Percentiles rank a stretch among this genome's conserved stretches.
phyloP scores from a whole-genome alignment of 2,113 vertebrate genomes.

The Calidris pygmaea region DNA sequence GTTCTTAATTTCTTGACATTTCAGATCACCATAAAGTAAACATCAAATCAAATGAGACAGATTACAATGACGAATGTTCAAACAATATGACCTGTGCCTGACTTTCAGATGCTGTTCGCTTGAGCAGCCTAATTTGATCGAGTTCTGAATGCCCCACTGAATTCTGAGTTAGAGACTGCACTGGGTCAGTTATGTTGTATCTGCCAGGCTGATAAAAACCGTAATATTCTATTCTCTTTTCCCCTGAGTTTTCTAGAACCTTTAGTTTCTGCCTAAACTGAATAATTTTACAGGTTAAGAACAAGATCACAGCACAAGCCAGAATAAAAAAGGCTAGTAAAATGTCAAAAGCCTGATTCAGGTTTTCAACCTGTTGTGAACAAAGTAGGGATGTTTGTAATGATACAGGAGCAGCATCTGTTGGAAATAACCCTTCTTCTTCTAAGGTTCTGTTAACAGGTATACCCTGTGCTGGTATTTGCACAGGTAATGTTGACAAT shows the following conservation, averaged over 20 bases:
- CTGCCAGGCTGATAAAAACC: conserved; percentile 80
- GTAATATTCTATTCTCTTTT: conserved; percentile 81
- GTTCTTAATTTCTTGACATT: not conserved
- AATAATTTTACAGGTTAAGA: conserved; percentile 77
- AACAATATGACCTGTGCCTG: conserved; percentile 83
- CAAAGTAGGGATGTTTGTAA: conserved; percentile 71
- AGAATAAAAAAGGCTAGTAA: conserved; percentile 80
- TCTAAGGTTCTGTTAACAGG: conserved; percentile 60
- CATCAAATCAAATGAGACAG: not conserved
- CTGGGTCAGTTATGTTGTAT: conserved; percentile 69
- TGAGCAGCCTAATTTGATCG: conserved; percentile 71
- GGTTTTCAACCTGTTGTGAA: conserved; percentile 71
- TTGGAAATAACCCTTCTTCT: not conserved
- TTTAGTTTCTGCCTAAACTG: conserved; percentile 73
- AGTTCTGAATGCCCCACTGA: conserved; percentile 63
- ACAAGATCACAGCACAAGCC: conserved; percentile 75
- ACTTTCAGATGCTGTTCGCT: conserved; percentile 70
- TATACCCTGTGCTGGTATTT: conserved; percentile 34
- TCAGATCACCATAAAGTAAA: not conserved
- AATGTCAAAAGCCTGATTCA: conserved; percentile 79
- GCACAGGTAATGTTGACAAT: conserved; percentile 9
- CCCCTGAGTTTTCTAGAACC: conserved; percentile 67
- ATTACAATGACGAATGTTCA: conserved; percentile 80
- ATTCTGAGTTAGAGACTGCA: conserved; percentile 47
- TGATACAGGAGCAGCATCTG: conserved; percentile 57